Conservation (phyloP, 2,797 vertebrate species). For the Melanotaenia boesemani region DNA sequence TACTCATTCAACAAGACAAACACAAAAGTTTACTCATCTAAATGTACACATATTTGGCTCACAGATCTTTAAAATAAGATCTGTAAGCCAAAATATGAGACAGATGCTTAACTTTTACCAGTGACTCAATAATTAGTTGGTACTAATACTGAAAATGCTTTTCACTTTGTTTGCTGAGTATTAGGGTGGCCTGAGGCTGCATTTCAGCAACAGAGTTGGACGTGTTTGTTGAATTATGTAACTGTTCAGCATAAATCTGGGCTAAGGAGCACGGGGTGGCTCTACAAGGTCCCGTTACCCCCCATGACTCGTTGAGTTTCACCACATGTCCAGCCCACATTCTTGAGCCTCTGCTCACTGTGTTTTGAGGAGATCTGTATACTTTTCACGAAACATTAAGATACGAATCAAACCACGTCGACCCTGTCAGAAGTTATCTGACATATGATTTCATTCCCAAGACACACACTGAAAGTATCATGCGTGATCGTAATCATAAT, state of each 20-base stretch:
- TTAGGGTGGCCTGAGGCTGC: constrained; percentile 51
- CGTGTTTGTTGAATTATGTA: constrained; percentile 82
- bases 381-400: constrained; percentile 39
- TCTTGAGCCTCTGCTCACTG: constrained; percentile 65
- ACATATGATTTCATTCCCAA: constrained; percentile 60
- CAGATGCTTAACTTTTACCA: constrained; percentile 28
- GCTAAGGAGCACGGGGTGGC: constrained; percentile 68
- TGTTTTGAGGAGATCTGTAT: constrained; percentile 43
- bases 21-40: constrained; percentile 22
- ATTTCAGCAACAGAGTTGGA: constrained; percentile 70
- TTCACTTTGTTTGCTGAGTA: constrained; percentile 58
- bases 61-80: constrained; percentile 3
- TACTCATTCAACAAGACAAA: constrained; percentile 38
- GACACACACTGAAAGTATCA: constrained; percentile 44
- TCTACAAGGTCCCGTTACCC: constrained; percentile 55
- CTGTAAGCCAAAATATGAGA: constrained; percentile 23
- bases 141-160: constrained; percentile 51
- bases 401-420: constrained; percentile 59
- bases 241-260: constrained; percentile 69
- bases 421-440: constrained; percentile 55
- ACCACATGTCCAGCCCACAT: constrained; percentile 75
- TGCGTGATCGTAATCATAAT: constrained; percentile 55
- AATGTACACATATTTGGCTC: not conserved
- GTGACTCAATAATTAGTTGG: constrained; percentile 42
- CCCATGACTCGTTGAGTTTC: constrained; percentile 64